A percentile compares a stretch with the other conserved stretches of the same genome.
Evolutionary conservation across 2,113 vertebrate species (phyloP).

Genomic region (Columbina picui): DNA sequence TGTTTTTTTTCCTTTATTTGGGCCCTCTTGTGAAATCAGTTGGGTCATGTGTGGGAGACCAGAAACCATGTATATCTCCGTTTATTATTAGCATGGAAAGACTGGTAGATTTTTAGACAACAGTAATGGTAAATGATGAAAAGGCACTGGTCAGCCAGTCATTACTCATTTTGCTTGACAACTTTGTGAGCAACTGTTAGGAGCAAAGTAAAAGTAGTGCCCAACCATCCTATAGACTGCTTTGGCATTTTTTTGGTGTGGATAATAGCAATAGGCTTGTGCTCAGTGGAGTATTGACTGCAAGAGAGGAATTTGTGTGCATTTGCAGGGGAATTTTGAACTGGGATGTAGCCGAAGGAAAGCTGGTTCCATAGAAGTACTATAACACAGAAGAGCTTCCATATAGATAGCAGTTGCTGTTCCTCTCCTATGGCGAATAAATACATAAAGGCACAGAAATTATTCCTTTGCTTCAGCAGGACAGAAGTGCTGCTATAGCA

Average conservation of each 20-base stretch:
- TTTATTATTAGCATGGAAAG: neutral
- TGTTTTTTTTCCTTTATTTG: neutral
- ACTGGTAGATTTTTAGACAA: neutral
- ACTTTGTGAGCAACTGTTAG: neutral
- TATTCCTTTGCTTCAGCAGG: neutral
- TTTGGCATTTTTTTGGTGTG: neutral
- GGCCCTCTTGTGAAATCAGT: neutral
- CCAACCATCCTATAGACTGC: neutral
- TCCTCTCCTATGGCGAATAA: neutral
- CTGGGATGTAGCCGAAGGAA: neutral
- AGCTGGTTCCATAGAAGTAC: fast-evolving
- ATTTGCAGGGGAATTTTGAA: neutral
- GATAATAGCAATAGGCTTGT: neutral
- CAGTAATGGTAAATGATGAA: neutral
- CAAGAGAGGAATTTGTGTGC: neutral
- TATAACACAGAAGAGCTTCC: neutral
- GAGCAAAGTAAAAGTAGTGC: neutral
- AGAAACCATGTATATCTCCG: neutral
- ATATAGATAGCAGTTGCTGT: neutral
- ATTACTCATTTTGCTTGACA: neutral
- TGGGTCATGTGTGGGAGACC: neutral
- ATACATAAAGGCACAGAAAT: constrained; percentile 11
- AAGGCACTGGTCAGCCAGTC: neutral
- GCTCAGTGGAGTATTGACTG: neutral
- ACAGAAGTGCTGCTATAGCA: neutral